Evolutionary conservation across 2,113 vertebrate species (phyloP).

Genomic region (Cettia cetti): DNA sequence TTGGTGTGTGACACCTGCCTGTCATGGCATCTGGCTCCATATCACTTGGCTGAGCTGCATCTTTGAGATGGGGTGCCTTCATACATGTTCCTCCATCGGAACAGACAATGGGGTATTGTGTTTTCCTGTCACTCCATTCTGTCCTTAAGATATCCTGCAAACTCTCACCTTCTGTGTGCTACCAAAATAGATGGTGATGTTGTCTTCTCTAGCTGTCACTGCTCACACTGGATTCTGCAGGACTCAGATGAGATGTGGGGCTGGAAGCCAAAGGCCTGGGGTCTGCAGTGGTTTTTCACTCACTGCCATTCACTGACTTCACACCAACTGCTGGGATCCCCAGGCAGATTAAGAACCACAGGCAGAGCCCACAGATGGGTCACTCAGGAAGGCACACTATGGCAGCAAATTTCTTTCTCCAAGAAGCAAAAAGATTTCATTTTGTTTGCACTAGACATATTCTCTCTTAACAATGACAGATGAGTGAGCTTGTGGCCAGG

Average conservation of each 20-base stretch:
- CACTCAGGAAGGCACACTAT: background rate
- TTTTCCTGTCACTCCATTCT: background rate
- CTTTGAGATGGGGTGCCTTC: rapidly evolving
- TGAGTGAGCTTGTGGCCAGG: background rate
- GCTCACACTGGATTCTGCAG: background rate
- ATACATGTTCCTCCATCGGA: too few relatives aligned
- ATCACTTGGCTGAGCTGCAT: background rate
- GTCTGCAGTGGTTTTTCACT: background rate
- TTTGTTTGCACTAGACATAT: background rate
- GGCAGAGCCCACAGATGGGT: background rate
- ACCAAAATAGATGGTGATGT: background rate
- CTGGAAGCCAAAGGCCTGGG: background rate
- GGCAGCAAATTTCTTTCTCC: background rate
- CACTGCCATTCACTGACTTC: background rate
- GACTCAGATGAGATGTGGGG: background rate
- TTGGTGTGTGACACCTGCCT: background rate
- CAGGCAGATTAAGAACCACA: background rate
- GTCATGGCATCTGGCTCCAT: rapidly evolving
- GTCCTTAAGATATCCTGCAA: background rate
- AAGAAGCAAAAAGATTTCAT: background rate
- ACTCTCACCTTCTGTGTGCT: background rate
- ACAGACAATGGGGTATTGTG: background rate
- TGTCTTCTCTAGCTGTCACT: background rate
- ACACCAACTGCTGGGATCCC: rapidly evolving
- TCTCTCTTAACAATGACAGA: background rate